phyloP scores from a whole-genome alignment of 2,113 vertebrate genomes.

The Elachura formosa region DNA sequence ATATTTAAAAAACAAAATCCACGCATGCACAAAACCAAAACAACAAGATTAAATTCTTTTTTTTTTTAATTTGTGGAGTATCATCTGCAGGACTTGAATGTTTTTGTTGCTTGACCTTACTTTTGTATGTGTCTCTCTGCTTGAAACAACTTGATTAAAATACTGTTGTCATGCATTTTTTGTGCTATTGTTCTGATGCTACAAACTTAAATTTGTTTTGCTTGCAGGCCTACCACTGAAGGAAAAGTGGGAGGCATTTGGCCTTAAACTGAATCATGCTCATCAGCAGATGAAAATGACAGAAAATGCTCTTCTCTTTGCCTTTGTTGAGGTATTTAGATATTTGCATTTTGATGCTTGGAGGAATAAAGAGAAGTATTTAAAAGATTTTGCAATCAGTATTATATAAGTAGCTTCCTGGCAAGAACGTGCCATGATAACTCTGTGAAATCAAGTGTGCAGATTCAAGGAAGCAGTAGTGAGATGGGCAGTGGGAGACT shows the following conservation, averaged over 20 bases:
- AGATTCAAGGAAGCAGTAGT: not conserved
- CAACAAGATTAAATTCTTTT: not conserved
- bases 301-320: constrained; percentile 88
- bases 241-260: constrained; percentile 89
- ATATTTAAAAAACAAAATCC: not conserved
- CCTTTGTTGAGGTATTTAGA: constrained; percentile 92
- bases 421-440: not conserved
- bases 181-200: not conserved
- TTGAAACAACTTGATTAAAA: not conserved
- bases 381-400: not conserved
- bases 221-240: constrained; percentile 78
- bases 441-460: not conserved
- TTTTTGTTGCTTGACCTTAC: not conserved
- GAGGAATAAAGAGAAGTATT: not conserved
- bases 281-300: constrained; percentile 93
- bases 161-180: not conserved
- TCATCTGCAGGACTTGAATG: not conserved
- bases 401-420: not conserved
- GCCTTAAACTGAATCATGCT: constrained; percentile 85
- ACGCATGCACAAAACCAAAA: not conserved
- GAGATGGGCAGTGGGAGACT: not conserved
- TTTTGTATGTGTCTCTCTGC: not conserved
- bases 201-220: not conserved
- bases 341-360: not conserved
- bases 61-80: not conserved